phyloP scores from a whole-genome alignment of 1,140 invertebrate genomes.

The Drosophila tropicalis region DNA sequence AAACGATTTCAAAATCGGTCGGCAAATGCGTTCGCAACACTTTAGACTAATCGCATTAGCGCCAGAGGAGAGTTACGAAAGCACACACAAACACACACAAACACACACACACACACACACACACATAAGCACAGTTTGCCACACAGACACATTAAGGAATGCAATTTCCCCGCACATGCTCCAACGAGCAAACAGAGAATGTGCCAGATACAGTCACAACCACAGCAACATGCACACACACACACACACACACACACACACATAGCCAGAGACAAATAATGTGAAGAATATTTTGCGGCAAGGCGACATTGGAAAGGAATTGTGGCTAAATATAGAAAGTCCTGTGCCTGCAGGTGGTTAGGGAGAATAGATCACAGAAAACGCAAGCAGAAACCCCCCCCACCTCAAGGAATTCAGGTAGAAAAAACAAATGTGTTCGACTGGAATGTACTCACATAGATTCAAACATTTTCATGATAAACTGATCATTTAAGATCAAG shows the following conservation, averaged over 20 bases:
- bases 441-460: neutral
- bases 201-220: neutral
- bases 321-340: neutral
- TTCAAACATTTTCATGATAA: too few relatives aligned
- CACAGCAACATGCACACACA: neutral
- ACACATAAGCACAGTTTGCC: neutral
- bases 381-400: neutral
- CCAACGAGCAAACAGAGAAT: neutral
- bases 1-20: constrained; percentile 40
- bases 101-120: neutral
- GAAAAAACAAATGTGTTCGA: neutral
- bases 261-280: neutral
- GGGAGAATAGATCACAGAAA: constrained; percentile 4
- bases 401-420: neutral
- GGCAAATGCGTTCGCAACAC: constrained; percentile 28
- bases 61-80: neutral
- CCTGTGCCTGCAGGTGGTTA: neutral
- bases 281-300: neutral
- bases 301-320: neutral
- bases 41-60: constrained; percentile 52
- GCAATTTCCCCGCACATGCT: constrained; percentile 6
- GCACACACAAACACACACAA: neutral
- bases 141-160: constrained; percentile 3
- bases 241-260: neutral
- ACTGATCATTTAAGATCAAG: too few relatives aligned